Conservation (phyloP, 2,797 vertebrate species). For the Spinibarbus caldwelli region DNA sequence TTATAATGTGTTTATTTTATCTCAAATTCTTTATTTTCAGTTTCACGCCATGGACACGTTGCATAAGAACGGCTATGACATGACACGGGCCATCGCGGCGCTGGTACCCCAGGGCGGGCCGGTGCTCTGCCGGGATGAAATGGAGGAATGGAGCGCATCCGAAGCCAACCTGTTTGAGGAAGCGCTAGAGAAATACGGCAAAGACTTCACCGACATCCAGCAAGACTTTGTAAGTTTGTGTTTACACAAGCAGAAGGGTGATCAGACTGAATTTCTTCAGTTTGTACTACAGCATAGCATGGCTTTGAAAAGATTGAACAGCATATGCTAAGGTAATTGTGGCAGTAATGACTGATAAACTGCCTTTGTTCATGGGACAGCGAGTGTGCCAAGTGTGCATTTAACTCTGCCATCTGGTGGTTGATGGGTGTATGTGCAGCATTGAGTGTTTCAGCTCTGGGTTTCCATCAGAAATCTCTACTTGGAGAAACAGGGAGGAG, state of each 20-base stretch:
- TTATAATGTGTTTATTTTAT: slow-evolving; percentile 5
- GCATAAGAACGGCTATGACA: slow-evolving; percentile 90
- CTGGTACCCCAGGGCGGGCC: slow-evolving; percentile 97
- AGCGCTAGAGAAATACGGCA: slow-evolving; percentile 96
- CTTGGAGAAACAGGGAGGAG: no score
- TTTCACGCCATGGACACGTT: slow-evolving; percentile 99
- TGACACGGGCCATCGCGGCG: slow-evolving; percentile 93
- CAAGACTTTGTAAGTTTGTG: slow-evolving; percentile 93
- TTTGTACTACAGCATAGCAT: not conserved
- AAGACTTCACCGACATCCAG: slow-evolving; percentile 97
- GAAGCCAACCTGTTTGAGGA: slow-evolving; percentile 98
- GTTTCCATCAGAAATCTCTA: slow-evolving; percentile 53
- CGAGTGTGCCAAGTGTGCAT: slow-evolving; percentile 57
- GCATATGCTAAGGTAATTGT: not conserved
- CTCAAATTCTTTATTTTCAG: slow-evolving; percentile 65
- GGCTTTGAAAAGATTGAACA: not conserved
- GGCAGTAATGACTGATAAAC: slow-evolving; percentile 34
- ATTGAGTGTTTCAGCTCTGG: slow-evolving; percentile 44
- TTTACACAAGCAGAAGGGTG: not conserved
- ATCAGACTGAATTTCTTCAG: not conserved
- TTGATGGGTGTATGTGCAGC: slow-evolving; percentile 56
- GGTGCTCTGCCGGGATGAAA: slow-evolving; percentile 94
- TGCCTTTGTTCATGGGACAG: slow-evolving; percentile 32
- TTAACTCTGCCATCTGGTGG: slow-evolving; percentile 80
- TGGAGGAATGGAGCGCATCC: slow-evolving; percentile 98